A percentile compares a stretch with the other conserved stretches of the same genome.
These are phyloP conservation scores for Prochilodus magdalenae DNA, from an alignment of 2,113 vertebrate species.

Conservation along the genomic window DNA sequence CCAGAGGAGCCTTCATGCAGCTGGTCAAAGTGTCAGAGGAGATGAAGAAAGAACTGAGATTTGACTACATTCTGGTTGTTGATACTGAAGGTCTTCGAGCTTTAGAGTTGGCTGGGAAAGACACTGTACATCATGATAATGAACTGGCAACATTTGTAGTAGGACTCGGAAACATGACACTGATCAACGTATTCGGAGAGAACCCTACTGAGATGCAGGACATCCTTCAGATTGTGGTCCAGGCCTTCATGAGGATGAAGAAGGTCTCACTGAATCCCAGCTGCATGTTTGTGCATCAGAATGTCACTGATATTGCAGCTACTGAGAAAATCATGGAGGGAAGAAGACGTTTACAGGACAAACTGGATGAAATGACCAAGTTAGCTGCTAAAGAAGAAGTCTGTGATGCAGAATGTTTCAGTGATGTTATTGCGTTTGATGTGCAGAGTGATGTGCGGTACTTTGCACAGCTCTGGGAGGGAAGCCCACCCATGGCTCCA, in stretches of 20 bases:
- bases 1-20: conserved; percentile 77
- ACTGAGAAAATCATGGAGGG: conserved; percentile 69
- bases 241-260: conserved; percentile 77
- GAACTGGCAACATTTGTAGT: conserved; percentile 74
- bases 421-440: conserved; percentile 59
- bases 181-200: conserved; percentile 74
- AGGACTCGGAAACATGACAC: conserved; percentile 69
- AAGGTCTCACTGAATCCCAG: conserved; percentile 66
- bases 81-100: conserved; percentile 74
- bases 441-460: conserved; percentile 59
- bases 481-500: conserved; percentile 62
- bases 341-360: conserved; percentile 58
- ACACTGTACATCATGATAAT: conserved; percentile 63
- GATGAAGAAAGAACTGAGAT: conserved; percentile 41
- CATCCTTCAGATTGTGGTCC: conserved; percentile 64
- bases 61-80: conserved; percentile 69
- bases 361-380: conserved; percentile 67
- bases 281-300: conserved; percentile 79
- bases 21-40: conserved; percentile 63
- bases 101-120: conserved; percentile 59
- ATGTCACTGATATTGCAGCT: conserved; percentile 65
- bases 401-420: conserved; percentile 61
- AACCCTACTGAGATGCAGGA: conserved; percentile 75
- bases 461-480: conserved; percentile 56
- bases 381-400: conserved; percentile 67